A percentile compares a stretch with the other conserved stretches of the same genome.
Conservation (phyloP, 1,140 invertebrate species). For the Solenopsis fugax region DNA sequence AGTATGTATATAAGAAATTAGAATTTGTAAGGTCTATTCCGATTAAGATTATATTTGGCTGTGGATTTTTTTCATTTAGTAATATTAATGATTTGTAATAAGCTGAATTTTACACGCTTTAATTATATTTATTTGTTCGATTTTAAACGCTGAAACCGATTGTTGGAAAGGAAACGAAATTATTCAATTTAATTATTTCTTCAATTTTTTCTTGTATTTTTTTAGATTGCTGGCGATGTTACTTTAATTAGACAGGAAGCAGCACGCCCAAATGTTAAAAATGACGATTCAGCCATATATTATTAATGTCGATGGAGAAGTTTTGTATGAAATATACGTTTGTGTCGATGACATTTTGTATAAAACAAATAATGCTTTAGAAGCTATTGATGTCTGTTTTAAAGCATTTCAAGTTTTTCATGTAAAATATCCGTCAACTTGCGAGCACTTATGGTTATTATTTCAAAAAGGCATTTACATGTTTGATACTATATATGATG, state of each 20-base stretch:
- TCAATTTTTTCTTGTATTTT: neutral
- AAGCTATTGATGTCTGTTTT: no score
- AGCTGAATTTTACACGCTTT: neutral
- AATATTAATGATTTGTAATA: neutral
- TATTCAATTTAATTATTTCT: neutral
- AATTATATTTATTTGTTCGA: neutral
- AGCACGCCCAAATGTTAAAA: neutral
- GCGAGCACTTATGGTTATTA: no score
- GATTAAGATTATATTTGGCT: neutral
- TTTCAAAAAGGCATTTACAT: no score
- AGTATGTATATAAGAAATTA: conserved; percentile 9
- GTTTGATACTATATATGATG: no score
- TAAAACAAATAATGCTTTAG: no score
- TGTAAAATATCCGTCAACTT: no score
- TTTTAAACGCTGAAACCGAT: neutral
- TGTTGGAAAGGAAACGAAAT: neutral
- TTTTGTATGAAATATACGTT: no score
- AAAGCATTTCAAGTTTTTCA: no score
- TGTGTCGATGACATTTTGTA: no score
- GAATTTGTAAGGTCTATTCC: neutral
- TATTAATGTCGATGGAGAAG: no score
- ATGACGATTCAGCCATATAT: no score
- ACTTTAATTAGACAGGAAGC: neutral
- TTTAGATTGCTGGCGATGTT: neutral
- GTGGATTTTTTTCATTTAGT: neutral